Evolutionary conservation across 2,797 vertebrate genomes (phyloP), one percentile per base, ranked within the genome.

Genomic region (Myoxocephalus aenaeus): DNA sequence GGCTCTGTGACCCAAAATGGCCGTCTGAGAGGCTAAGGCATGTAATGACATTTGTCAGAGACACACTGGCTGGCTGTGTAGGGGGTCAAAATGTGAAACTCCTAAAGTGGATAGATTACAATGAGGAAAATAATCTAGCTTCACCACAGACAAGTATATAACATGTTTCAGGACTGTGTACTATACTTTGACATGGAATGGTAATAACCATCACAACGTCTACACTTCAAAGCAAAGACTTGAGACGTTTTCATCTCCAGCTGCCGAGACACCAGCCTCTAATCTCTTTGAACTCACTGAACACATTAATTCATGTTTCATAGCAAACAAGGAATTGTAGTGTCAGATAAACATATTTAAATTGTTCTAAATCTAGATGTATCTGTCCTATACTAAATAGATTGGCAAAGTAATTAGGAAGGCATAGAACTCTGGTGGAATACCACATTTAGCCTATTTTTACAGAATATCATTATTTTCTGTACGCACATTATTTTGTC

Each of bases 11-110:
- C 64, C 80, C 81, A 90, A 92, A 87, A 92, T 92, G 89, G 90
- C 83, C 42, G 88, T 81, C 82, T 59, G 65, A 81, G 86, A 90
- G 75, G 81, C 29, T 71, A 18, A 53, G 42, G 86, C 89, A 87
- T 92, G 80, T 87, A 87, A 90, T 83, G 61, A 67, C 70, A 88
- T 83, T 80, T 89, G 90, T 83, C 90, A 90, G 82, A 63, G 63
- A 89, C 59, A 91, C 78, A 87, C 68, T 80, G 83, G 77, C 54
- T 65, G 57, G 18, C 46, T 65, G 67, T 44, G 76, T 56, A 50
- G 65, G 69, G 72, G 85, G 77, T 83, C 73, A 82, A 72, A 80
- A 29, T 65, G 50, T 73, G 62, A 20, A 40, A 59, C 56, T 61
- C 65, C 36, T 68, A 25, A 73, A 46, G 57, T 71, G 66, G 17